phyloP scores from a whole-genome alignment of 2,113 vertebrate species.

The Carassius carassius region DNA sequence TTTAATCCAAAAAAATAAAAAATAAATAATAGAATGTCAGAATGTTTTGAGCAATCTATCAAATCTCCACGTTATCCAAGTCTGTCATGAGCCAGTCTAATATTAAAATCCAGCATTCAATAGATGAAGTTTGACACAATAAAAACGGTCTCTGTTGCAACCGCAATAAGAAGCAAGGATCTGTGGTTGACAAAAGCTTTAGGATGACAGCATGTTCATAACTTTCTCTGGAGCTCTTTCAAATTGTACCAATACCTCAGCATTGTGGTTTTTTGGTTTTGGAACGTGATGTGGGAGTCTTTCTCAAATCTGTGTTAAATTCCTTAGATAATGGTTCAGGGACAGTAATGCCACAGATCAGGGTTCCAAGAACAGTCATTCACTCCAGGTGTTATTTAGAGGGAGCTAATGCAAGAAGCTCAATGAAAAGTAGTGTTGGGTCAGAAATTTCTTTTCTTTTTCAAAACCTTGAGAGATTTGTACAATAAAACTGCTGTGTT shows the following conservation, averaged over 20 bases:
- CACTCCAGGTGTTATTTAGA: constrained; percentile 21
- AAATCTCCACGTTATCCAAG: not conserved
- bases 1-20: not conserved
- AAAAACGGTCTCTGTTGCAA: not conserved
- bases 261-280: constrained; percentile 1
- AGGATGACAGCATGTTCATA: not conserved
- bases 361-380: not conserved
- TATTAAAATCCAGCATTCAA: not conserved
- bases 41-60: not conserved
- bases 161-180: constrained; percentile 16
- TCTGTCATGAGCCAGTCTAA: not conserved
- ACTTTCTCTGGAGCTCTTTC: not conserved
- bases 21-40: not conserved
- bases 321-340: constrained; percentile 21
- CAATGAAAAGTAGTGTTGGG: not conserved
- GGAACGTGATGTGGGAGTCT: not conserved
- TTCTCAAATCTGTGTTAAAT: constrained; percentile 30
- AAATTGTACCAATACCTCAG: constrained; percentile 7
- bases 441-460: too few species aligned
- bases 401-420: not conserved
- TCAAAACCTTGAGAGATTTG: not conserved
- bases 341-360: constrained; percentile 5
- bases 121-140: not conserved
- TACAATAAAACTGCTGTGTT: not conserved
- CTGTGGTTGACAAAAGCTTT: not conserved